Conservation (phyloP, 2,888 invertebrate genomes). For the Nymphalis polychloros region DNA sequence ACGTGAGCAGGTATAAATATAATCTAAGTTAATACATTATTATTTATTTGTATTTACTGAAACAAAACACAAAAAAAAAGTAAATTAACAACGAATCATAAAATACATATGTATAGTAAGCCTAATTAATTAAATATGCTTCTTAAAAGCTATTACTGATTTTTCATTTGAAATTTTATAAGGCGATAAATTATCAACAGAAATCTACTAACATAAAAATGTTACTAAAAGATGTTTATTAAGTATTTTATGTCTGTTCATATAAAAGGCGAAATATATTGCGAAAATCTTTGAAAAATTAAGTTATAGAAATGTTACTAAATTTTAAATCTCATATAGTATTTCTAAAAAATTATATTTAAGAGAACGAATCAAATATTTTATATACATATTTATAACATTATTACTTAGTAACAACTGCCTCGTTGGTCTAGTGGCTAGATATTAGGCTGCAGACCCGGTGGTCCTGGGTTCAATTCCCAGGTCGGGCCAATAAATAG, state of each 20-base stretch:
- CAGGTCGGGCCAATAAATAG: too few relatives aligned
- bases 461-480: too few relatives aligned
- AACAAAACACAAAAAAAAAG: too few relatives aligned
- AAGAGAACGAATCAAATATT: neutral
- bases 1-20: too few relatives aligned
- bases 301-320: neutral
- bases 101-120: too few relatives aligned
- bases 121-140: neutral
- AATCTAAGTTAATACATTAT: too few relatives aligned
- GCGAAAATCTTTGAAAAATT: neutral
- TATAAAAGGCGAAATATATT: constrained; percentile 3
- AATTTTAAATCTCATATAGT: neutral
- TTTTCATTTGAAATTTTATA: constrained; percentile 11
- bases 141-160: constrained; percentile 11
- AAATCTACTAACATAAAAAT: constrained; percentile 15
- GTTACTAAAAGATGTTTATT: constrained; percentile 16
- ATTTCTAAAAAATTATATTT: neutral
- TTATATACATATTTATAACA: too few relatives aligned
- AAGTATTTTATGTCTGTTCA: constrained; percentile 14
- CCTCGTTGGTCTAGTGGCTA: too few relatives aligned
- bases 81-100: too few relatives aligned
- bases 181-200: constrained; percentile 16
- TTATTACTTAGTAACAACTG: too few relatives aligned
- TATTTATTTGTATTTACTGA: too few relatives aligned
- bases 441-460: too few relatives aligned